Base-by-base conservation (phyloP, 1,140 invertebrate genomes). In the Lepidurus packardi region DNA sequence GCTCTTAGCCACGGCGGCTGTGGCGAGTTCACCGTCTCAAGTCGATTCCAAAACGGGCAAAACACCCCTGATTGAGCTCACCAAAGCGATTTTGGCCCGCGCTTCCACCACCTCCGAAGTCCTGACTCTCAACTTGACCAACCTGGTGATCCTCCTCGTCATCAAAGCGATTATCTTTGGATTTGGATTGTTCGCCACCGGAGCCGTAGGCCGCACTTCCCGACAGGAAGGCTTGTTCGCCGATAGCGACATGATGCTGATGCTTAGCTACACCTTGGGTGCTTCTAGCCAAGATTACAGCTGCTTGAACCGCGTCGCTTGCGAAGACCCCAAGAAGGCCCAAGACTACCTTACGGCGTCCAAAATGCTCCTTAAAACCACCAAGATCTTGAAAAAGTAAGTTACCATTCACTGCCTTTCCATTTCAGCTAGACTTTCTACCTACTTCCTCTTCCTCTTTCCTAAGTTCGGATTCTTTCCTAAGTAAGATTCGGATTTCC, bases 91-190 rank as follows among this genome's bases (percentile, higher is more conserved):
- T 25, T 79, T 82, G 21, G 83, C 82, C 11, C 81, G 83, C 1
- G 82, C 82, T 21, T 80, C 83, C 43, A 81, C 82, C 24, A 83
- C 83, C 34, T 83, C 82, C 10, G 83, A 93, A 90, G 91, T 95
- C 0, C 86, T 94, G 8, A 94, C 93, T 81, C 83, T 94, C 25
- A 94, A 94, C 84, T 84, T 94, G 41, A 93, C 92, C 0, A 94
- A 94, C 84, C 84, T 94, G 78, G 85, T 94, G 43, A 89, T 94
- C 74, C 86, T 94, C 24, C 85, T 94, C 43, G 87, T 95, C 6
- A 86, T 95, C 43, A 94, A 94, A 86, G 91, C 92, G 0, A 85
- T 94, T 0, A 91, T 94, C 43, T 89, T 93, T 76, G 92, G 92
- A 3, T 92, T 92, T 43, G 92, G 92, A 0, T 77, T 85, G 41